A percentile compares a stretch with the other conserved stretches of the same genome.
Evolutionary conservation across 92 coral and sea anemone species (phyloP).

Genomic region (Diadumene lineata): DNA sequence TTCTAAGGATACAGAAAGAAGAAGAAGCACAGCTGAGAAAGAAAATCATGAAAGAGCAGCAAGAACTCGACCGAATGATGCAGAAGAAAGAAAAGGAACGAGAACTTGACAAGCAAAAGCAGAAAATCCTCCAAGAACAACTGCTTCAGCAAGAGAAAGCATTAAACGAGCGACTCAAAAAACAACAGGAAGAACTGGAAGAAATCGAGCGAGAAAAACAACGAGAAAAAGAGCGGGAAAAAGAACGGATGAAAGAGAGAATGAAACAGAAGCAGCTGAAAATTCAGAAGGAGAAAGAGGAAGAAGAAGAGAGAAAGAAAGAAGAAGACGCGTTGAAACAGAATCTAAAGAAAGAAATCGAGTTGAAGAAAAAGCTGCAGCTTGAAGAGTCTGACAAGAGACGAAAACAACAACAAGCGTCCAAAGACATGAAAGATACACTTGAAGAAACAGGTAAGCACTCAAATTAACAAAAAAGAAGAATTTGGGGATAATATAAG

Average conservation of each 20-base stretch:
- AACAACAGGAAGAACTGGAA: slow-evolving; percentile 81
- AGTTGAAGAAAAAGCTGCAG: slow-evolving; percentile 44
- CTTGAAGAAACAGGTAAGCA: slow-evolving; percentile 44
- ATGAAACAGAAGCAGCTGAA: slow-evolving; percentile 59
- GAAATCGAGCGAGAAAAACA: slow-evolving; percentile 87
- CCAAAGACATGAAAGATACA: slow-evolving; percentile 54
- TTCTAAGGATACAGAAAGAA: slow-evolving; percentile 52
- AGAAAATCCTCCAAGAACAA: slow-evolving; percentile 79
- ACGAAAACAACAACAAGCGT: slow-evolving; percentile 57
- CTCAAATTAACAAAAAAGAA: no score
- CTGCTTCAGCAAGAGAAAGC: slow-evolving; percentile 76
- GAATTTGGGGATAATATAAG: no score
- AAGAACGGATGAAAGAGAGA: slow-evolving; percentile 62
- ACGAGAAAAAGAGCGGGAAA: slow-evolving; percentile 70
- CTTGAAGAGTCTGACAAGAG: slow-evolving; percentile 58
- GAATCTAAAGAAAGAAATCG: slow-evolving; percentile 61
- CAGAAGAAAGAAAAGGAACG: slow-evolving; percentile 89
- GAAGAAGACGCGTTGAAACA: slow-evolving; percentile 44
- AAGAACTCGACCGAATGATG: slow-evolving; percentile 80
- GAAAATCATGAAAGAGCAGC: slow-evolving; percentile 85
- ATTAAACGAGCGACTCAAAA: slow-evolving; percentile 67
- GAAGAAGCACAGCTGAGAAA: slow-evolving; percentile 74
- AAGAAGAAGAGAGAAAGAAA: slow-evolving; percentile 37
- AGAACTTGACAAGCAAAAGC: slow-evolving; percentile 82
- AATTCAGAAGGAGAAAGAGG: slow-evolving; percentile 47